Base-by-base conservation (phyloP, 2,888 invertebrate genomes). In the Xestoiulus laeticollis region DNA sequence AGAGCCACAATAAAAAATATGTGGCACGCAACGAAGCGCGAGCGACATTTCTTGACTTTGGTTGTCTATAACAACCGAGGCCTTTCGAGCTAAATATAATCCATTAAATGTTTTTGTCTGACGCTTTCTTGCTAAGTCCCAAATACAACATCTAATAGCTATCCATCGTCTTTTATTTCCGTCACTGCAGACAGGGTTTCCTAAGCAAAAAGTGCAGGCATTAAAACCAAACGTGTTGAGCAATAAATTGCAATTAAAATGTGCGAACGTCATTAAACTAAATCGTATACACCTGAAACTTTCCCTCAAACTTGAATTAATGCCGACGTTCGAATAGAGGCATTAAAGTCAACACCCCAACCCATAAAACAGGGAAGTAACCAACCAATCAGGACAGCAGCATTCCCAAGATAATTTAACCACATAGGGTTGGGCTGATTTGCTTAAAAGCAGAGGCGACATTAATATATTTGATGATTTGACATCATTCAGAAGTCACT, bases 1-100 rank as follows among this genome's bases (percentile, higher is more conserved):
- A 10, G 10, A 68, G 68, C 26, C 22, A 22, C 68, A 26, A 26
- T 68, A 68, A 48, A 48, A 48, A 68, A 26, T 48, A 78, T 78
- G 78, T 78, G 78, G 78, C 30, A 78, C 30, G 10, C 68, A 5
- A 68, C 26, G 68, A 68, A 26, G 68, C 68, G n/a, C 30, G n/a
- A 30, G 78, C 30, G 30, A 78, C 78, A 78, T 78, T 78, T 78
- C 30, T 59, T 59, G 59, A 59, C 22, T 59, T n/a, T 59, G 30
- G 78, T 30, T 78, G 78, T 78, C 78, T 78, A n/a, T n/a, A 78
- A 78, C 78, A 78, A 78, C 78, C 78, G 78, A 78, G 78, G 78
- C 78, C 78, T 78, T 30, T 78, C 30, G 78, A 78, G 78, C 78
- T 78, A 78, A 78, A 78, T 78, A 78, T 78, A 78, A 78, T 78